Conservation (phyloP, 2,888 invertebrate species). For the Drosophila neotestacea region DNA sequence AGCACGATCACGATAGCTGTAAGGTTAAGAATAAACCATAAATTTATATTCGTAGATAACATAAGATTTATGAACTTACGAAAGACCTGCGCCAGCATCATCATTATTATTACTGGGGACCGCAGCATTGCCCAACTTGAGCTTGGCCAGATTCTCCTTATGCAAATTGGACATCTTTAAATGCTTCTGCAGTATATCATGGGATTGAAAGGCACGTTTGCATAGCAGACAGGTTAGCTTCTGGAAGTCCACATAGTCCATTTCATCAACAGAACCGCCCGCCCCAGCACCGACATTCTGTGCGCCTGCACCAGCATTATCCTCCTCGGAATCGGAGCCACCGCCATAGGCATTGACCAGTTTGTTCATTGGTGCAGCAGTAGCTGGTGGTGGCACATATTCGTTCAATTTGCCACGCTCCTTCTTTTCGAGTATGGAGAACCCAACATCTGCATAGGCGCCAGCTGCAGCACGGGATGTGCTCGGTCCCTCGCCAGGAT, state of each 20-base stretch:
- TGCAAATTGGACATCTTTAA: conserved; percentile 97
- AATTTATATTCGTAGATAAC: not conserved
- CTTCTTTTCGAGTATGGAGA: conserved; percentile 94
- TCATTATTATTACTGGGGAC: conserved; percentile 36
- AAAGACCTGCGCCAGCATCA: conserved; percentile 39
- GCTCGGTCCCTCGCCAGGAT: conserved; percentile 61
- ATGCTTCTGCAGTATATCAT: conserved; percentile 95
- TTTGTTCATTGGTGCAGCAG: conserved; percentile 82
- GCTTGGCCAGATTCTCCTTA: conserved; percentile 90
- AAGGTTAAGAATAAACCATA: not conserved
- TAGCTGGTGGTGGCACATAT: conserved; percentile 71
- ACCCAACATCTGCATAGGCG: conserved; percentile 96
- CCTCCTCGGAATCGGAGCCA: conserved; percentile 89
- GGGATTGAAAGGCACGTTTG: conserved; percentile 96
- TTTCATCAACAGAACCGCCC: conserved; percentile 86
- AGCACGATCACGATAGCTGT: conserved; percentile 95
- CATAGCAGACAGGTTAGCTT: conserved; percentile 97
- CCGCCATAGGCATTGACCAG: conserved; percentile 91
- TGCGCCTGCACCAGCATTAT: conserved; percentile 86
- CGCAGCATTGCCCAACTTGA: conserved; percentile 35
- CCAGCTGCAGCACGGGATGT: conserved; percentile 59
- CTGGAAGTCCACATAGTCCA: conserved; percentile 93
- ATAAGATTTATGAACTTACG: conserved; percentile 49
- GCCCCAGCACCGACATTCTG: conserved; percentile 1
- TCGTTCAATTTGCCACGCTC: conserved; percentile 83